Percentiles rank a stretch among this genome's conserved stretches.
These are phyloP conservation scores for Aphrocallistes beatrix DNA, from an alignment of 37 sponge, comb jelly and placozoan genomes.

Conservation along the genomic window DNA sequence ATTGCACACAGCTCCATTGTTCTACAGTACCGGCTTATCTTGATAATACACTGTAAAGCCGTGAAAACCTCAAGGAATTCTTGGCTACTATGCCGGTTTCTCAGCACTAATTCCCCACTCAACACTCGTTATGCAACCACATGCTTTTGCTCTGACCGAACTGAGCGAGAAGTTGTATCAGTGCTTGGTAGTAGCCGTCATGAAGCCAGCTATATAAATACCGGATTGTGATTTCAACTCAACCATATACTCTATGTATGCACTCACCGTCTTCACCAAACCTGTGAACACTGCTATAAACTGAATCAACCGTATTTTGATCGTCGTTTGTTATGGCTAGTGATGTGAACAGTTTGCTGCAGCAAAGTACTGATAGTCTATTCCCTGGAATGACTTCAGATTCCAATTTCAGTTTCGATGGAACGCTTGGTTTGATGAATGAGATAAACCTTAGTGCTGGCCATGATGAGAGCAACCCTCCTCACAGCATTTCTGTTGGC, in stretches of 20 bases:
- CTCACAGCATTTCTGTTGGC: neutral
- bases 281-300: too few relatives aligned
- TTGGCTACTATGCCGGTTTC: too few relatives aligned
- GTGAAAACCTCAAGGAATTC: too few relatives aligned
- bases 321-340: neutral
- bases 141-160: too few relatives aligned
- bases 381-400: neutral
- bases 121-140: too few relatives aligned
- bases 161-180: too few relatives aligned
- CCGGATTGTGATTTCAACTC: neutral
- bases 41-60: too few relatives aligned
- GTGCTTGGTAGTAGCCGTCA: too few relatives aligned
- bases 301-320: too few relatives aligned
- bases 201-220: neutral
- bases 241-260: conserved; percentile 9
- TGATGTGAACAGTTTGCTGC: neutral
- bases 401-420: neutral
- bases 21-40: too few relatives aligned
- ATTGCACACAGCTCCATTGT: too few relatives aligned
- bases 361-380: neutral
- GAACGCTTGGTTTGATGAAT: neutral
- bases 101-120: too few relatives aligned
- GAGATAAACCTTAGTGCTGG: neutral
- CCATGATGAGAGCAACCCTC: neutral
- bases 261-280: neutral